Evolutionary conservation across 2,888 invertebrate species (phyloP).

Genomic region (Pristionchus exspectatus): DNA sequence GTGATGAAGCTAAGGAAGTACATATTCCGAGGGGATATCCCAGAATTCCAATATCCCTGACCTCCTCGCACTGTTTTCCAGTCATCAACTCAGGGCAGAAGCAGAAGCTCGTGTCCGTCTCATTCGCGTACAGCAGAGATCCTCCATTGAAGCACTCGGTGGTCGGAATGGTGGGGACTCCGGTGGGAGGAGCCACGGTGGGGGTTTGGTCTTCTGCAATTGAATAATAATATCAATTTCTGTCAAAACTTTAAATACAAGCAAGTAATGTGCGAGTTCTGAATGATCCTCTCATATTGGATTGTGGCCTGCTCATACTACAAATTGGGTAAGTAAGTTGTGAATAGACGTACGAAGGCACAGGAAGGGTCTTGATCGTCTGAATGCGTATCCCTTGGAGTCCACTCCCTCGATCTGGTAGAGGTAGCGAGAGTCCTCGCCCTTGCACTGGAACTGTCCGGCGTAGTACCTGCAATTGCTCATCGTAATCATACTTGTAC

Average conservation of each 20-base stretch:
- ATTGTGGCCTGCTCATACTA: no score
- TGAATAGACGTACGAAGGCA: constrained; percentile 69
- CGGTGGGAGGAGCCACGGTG: constrained; percentile 57
- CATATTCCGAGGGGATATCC: no score
- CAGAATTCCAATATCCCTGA: neutral
- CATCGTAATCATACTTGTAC: neutral
- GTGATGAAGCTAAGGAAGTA: no score
- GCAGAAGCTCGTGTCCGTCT: constrained; percentile 57
- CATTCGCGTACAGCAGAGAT: constrained; percentile 55
- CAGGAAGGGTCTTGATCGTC: constrained; percentile 65
- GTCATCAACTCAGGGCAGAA: constrained; percentile 69
- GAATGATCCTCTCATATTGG: no score
- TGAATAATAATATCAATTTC: no score
- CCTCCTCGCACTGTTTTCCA: constrained; percentile 66
- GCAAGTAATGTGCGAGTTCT: no score
- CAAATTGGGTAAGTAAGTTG: no score
- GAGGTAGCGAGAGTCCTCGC: constrained; percentile 9
- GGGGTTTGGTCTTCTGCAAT: neutral
- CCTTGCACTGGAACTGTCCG: constrained; percentile 67
- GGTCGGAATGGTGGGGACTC: constrained; percentile 19
- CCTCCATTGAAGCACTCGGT: constrained; percentile 57
- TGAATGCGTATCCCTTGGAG: constrained; percentile 64
- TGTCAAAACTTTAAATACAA: no score
- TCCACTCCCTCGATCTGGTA: constrained; percentile 67
- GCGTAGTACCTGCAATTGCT: constrained; percentile 62